These are phyloP conservation scores for Prosopocoilus inquinatus DNA, from an alignment of 2,888 invertebrate genomes.

Conservation along the genomic window DNA sequence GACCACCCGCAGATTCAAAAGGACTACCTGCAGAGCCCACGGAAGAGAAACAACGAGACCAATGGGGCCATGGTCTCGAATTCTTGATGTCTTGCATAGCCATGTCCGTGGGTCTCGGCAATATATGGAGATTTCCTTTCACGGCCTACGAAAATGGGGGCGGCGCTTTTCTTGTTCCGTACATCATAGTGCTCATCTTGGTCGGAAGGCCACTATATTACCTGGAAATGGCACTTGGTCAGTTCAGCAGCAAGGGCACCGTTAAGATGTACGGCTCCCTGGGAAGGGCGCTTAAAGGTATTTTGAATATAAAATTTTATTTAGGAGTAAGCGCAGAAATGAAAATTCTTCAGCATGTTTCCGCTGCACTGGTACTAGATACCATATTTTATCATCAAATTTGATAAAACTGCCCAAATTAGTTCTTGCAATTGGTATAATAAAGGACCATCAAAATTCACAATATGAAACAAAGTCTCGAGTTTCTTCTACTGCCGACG, in stretches of 20 bases:
- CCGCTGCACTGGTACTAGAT: too few relatives aligned
- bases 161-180: slow-evolving; percentile 72
- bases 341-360: too few relatives aligned
- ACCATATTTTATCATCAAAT: too few relatives aligned
- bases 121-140: slow-evolving; percentile 67
- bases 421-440: too few relatives aligned
- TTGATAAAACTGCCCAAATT: too few relatives aligned
- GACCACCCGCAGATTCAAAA: too few relatives aligned
- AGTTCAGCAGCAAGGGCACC: slow-evolving; percentile 60
- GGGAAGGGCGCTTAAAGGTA: slow-evolving; percentile 60
- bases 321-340: too few relatives aligned
- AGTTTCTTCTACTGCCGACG: too few relatives aligned
- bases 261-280: slow-evolving; percentile 57
- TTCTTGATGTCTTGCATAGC: slow-evolving; percentile 75
- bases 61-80: slow-evolving; percentile 66
- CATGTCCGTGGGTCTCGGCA: slow-evolving; percentile 70
- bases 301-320: background rate
- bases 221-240: slow-evolving; percentile 62
- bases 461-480: too few relatives aligned
- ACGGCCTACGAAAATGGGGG: slow-evolving; percentile 72
- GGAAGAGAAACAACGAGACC: slow-evolving; percentile 22
- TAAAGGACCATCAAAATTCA: too few relatives aligned
- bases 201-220: slow-evolving; percentile 62
- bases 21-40: too few relatives aligned
- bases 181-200: slow-evolving; percentile 65